Base-by-base conservation (phyloP, 2,888 invertebrate species). In the Andrena camellia region DNA sequence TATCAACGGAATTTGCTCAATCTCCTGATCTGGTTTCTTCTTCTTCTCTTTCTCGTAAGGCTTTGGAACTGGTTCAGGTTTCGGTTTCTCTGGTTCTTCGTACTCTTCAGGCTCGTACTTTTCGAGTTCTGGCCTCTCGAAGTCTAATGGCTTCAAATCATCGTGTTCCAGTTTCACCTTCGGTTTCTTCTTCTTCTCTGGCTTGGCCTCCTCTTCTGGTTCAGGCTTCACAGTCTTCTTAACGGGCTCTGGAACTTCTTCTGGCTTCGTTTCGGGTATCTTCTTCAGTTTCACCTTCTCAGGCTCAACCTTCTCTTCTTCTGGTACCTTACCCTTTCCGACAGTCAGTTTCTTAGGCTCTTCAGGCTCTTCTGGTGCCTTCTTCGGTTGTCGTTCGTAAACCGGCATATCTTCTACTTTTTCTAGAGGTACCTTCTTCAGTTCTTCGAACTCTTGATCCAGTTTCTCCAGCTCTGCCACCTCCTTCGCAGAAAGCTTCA, bases 381-480 rank as follows among this genome's bases (percentile, higher is more conserved):
- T 94, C 67, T 92, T 94, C 50, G 93, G 92, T 70, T 85, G 86
- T n/a, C 93, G 85, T 86, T 94, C 93, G 69, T 93, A 94, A 10
- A 92, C 73, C 1, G 91, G 90, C 83, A 93, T 92, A 50, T 94
- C 94, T 60, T 93, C 93, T 23, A 92, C 84, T 84, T 93, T 90
- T 78, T 94, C 94, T 50, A 93, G 86, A 8, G 93, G 93, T 85
- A 94, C 90, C 75, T 94, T 93, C 63, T 94, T 94, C 33, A 93
- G 72, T 48, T 93, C 93, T 69, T 93, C 93, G 64, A 96, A 95
- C 87, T 95, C 95, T 86, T 94, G 93, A 59, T 95, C 95, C 82
- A 96, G 94, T 89, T 95, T 95, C 92, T 96, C 96, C 59, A 96
- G 93, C 84, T 95, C 95, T 0, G 94, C 94, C 89, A 95, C 94